Base-by-base conservation (phyloP, 1,140 invertebrate genomes). In the Papilio glaucus region DNA sequence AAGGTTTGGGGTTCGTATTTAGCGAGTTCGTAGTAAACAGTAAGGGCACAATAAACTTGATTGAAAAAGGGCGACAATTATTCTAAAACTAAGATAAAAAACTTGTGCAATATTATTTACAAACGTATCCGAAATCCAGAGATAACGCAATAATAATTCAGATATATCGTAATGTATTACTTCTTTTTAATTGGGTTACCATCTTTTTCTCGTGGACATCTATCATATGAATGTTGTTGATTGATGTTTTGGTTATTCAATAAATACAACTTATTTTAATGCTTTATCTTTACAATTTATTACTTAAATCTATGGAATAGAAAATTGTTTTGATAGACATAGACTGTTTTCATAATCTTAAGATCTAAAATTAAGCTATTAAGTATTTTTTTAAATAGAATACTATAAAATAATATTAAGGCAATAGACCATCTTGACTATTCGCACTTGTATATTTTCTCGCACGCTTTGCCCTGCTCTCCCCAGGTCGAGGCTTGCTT, bases 401-500 rank as follows among this genome's bases (percentile, higher is more conserved):
- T 53, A 24, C 10, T 24, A 4, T 3, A 4, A 4, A 53, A 53
- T 53, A 24, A 24, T 12, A n/a, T 33, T 6, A 33, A 33, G 6
- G 29, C 29, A 2, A n/a, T 2, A 24, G 45, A 53, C 18, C 10
- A 10, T 49, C 9, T 21, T 3, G 9, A 12, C 49, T 38, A 29
- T 53, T 71, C 82, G 70, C 90, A 91, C 37, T 81, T 78, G 70
- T 88, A 92, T 8, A 83, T 84, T 15, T 81, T 77, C 5, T 90
- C 90, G 57, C 91, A 93, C 2, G 84, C 72, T 74, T 84, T 79
- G 4, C 93, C 86, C 4, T 81, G 78, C 41, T 87, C 82, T n/a
- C 93, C 93, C 86, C 87, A 89, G 15, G 82, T 74, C 0, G 87
- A 83, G 0, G 93, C 92, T 71, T 90, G 81, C 63, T 87, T 86